Base-by-base conservation (phyloP, 2,797 vertebrate genomes). In the Knipowitschia caucasica region DNA sequence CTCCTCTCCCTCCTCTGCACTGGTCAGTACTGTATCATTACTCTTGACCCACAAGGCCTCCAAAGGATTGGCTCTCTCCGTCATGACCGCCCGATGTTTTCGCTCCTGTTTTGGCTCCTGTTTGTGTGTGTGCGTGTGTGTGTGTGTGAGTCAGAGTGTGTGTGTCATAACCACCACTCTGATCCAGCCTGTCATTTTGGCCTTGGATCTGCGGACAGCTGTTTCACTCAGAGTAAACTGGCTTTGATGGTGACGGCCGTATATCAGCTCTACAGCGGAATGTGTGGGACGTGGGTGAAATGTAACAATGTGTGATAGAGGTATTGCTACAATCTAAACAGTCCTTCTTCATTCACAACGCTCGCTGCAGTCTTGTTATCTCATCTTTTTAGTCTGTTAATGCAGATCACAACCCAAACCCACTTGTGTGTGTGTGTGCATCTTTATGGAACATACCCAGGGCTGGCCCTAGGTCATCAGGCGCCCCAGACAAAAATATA, bases 1-100 rank as follows among this genome's bases (percentile, higher is more conserved):
- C 35, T 38, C 35, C 9, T 20, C 35, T 6, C 35, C 20, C 35
- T 38, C 8, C 18, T 39, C 36, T 18, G 10, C 20, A 18, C 4
- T 39, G 36, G 17, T 39, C 36, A 39, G 15, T 20, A 39, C 7
- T 39, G 36, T 39, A 39, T 39, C 36, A 39, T 39, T 39, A 39
- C 36, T 18, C 17, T 20, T 39, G 36, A 39, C 36, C 36, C 7
- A 15, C 15, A 18, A 15, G 18, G 36, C 17, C 36, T 39, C 36
- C 18, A 18, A 39, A 9, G 7, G 36, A 20, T 36, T 36, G 36
- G 7, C 3, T 18, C 3, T 18, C 9, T 39, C 36, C 36, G 20
- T 39, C 36, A 39, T 39, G 36, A 18, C 36, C 17, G 36, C 36
- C 17, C 3, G 36, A 18, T 20, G 36, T 39, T 39, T 39, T 39